These are phyloP conservation scores for Lutraria rhynchaena DNA, from an alignment of 1,140 invertebrate species.

Conservation along the genomic window DNA sequence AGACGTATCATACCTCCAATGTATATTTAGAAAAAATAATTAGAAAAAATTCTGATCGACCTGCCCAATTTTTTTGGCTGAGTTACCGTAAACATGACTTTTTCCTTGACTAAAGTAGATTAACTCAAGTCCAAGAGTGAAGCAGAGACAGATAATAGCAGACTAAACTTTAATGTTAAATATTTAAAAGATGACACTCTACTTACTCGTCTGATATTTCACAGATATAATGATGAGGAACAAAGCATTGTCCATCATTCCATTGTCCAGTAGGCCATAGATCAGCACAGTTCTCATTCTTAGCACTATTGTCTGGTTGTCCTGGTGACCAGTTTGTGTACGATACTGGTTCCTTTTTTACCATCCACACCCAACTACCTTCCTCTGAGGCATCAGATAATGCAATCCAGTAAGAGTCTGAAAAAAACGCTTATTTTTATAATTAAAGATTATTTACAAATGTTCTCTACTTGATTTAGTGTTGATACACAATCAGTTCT, in stretches of 20 bases:
- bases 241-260: conserved; percentile 31
- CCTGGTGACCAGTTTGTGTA: conserved; percentile 28
- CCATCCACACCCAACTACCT: conserved; percentile 27
- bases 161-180: too few species aligned
- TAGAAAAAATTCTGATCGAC: too few species aligned
- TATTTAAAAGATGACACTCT: background rate
- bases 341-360: background rate
- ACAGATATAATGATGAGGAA: conserved; percentile 23
- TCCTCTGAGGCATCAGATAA: conserved; percentile 17
- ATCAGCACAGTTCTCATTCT: conserved; percentile 35
- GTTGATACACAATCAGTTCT: too few species aligned
- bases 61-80: too few species aligned
- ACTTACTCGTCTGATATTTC: conserved; percentile 30
- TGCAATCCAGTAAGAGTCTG: conserved; percentile 24
- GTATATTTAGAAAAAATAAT: too few species aligned
- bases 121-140: too few species aligned
- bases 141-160: too few species aligned
- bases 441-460: background rate
- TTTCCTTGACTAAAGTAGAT: too few species aligned
- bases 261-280: conserved; percentile 7
- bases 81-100: too few species aligned
- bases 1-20: too few species aligned
- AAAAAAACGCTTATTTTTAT: background rate
- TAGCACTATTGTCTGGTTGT: conserved; percentile 1
- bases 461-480: too few species aligned